Base-by-base conservation (phyloP, 64 coral and sea anemone species). In the Trachythela sp. region DNA sequence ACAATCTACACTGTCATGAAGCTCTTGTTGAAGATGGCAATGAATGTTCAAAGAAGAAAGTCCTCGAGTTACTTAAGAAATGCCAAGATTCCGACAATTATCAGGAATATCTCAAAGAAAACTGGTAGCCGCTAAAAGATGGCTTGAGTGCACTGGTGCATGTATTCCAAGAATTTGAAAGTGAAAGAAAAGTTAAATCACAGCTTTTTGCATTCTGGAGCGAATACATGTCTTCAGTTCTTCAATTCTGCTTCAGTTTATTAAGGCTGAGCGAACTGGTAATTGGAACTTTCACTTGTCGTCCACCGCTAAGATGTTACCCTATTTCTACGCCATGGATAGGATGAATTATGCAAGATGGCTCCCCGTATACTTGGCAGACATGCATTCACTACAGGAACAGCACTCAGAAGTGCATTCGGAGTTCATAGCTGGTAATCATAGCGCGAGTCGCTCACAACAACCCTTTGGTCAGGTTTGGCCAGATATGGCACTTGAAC, bases 191-290 rank as follows among this genome's bases (percentile, higher is more conserved):
- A 64, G 26, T 2, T 20, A 64, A 64, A 27, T 64, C 56, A 8
- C 15, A 64, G 20, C 26, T 64, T 20, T 64, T 64, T 64, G 56
- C 56, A 64, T 80, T 80, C 30, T 80, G 75, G 33, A 80, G 30
- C 35, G 13, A 37, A 36, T 80, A 37, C 15, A 80, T 37, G 27
- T 15, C 20, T 13, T 34, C 35, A 29, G 75, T 80, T 14, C 11
- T 72, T n/a, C n/a, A 29, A 37, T 80, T 35, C 75, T 80, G 15
- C 37, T 37, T 17, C 75, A 80, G 33, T 80, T 80, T 35, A 80
- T 80, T 37, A 80, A 80, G 35, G 75, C 75, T 29, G 75, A 80
- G 33, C 75, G 75, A 11, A 80, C 30, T 80, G 75, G 75, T 4
- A 80, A 80, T 30, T 80, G 75, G 75, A 36, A 80, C 13, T 39